phyloP scores from a whole-genome alignment of 1,140 invertebrate genomes.

The Zaprionus ghesquierei region DNA sequence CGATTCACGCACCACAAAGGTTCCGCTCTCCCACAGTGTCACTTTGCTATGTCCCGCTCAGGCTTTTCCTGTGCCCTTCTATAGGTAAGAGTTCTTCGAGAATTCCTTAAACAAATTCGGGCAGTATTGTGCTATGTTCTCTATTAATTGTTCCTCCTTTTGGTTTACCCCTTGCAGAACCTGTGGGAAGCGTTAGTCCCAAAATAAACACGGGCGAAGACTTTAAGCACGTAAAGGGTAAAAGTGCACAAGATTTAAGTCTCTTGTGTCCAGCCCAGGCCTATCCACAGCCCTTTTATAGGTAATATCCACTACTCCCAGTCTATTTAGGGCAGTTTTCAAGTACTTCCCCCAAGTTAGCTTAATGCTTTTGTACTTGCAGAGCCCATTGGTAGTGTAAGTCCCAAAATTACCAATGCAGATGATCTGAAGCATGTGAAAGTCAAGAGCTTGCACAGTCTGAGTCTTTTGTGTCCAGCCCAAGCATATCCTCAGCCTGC shows the following conservation, averaged over 20 bases:
- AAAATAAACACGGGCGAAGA: constrained; percentile 82
- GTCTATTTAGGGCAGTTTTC: constrained; percentile 45
- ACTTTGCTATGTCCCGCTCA: constrained; percentile 87
- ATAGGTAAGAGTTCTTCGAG: constrained; percentile 84
- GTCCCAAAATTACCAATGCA: constrained; percentile 86
- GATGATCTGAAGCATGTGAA: constrained; percentile 68
- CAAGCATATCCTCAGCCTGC: constrained; percentile 88
- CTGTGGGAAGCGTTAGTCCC: constrained; percentile 82
- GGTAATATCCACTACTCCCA: constrained; percentile 82
- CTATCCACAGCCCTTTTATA: constrained; percentile 86
- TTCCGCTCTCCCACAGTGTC: constrained; percentile 80
- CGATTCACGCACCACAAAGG: constrained; percentile 84
- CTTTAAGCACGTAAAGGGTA: constrained; percentile 60
- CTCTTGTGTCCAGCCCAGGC: constrained; percentile 87
- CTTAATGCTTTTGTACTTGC: constrained; percentile 29
- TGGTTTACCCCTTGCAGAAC: constrained; percentile 65
- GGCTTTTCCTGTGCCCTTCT: constrained; percentile 87
- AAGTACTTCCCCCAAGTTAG: not conserved
- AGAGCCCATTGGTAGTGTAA: constrained; percentile 88
- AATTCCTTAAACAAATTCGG: constrained; percentile 13
- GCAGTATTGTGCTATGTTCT: constrained; percentile 42
- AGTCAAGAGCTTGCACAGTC: constrained; percentile 14
- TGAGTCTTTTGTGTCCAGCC: constrained; percentile 86
- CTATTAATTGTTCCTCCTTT: not conserved
- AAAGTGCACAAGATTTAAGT: constrained; percentile 83